Conservation (phyloP, 2,113 vertebrate species). For the Phasianus colchicus region DNA sequence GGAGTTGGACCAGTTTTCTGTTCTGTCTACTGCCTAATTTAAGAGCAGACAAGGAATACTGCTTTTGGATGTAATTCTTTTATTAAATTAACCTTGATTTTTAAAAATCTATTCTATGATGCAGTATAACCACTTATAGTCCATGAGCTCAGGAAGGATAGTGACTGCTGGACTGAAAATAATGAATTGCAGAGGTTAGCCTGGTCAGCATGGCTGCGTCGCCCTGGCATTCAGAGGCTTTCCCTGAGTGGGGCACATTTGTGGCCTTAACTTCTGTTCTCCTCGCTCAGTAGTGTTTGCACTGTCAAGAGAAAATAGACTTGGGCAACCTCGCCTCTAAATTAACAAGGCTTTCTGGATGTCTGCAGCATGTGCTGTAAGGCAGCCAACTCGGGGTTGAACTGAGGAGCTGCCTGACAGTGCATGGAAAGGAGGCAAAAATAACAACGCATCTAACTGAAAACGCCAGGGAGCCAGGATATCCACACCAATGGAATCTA, state of each 20-base stretch:
- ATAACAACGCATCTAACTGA: neutral
- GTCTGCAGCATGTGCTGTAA: neutral
- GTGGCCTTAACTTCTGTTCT: neutral
- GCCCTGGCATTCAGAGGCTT: neutral
- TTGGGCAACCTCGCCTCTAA: neutral
- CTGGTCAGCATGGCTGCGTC: neutral
- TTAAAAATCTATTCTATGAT: neutral
- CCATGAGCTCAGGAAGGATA: neutral
- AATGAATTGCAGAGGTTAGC: neutral
- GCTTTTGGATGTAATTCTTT: neutral
- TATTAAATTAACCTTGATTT: neutral
- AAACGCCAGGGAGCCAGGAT: neutral
- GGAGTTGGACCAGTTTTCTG: neutral
- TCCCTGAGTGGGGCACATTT: neutral
- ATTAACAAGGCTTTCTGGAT: neutral
- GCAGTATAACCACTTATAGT: neutral
- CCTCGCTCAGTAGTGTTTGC: neutral
- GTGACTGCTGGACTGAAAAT: neutral
- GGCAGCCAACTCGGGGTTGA: neutral
- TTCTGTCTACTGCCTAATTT: neutral
- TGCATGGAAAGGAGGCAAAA: neutral
- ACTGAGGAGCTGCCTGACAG: neutral
- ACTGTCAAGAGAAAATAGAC: neutral
- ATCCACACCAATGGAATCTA: neutral
- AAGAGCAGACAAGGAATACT: neutral